Evolutionary conservation across 23 tunicate genomes (phyloP).

Genomic region (Oikopleura dioica): DNA sequence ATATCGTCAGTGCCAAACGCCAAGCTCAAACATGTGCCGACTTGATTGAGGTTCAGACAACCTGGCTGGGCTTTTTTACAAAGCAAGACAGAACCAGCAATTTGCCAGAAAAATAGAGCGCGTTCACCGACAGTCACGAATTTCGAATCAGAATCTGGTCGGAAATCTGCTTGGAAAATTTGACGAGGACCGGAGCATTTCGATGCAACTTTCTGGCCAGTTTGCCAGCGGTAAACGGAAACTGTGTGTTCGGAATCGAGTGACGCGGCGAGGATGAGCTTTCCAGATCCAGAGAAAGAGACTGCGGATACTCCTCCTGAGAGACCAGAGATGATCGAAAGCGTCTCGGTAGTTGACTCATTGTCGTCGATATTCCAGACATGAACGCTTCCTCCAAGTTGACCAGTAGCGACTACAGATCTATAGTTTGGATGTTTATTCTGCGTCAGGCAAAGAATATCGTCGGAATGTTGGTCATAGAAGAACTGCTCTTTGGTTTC

Average conservation of each 20-base stretch:
- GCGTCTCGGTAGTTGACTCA: constrained; percentile 26
- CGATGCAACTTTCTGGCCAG: constrained; percentile 23
- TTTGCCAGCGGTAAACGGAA: constrained; percentile 94
- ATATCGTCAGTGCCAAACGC: constrained; percentile 20
- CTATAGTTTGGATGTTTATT: constrained; percentile 79
- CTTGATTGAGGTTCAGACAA: neutral
- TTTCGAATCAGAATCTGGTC: constrained; percentile 78
- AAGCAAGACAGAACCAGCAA: neutral
- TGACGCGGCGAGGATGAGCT: constrained; percentile 51
- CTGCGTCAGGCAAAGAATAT: constrained; percentile 36
- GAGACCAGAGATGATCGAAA: constrained; percentile 42
- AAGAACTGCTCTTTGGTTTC: constrained; percentile 36
- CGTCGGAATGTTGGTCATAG: constrained; percentile 85
- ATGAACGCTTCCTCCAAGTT: constrained; percentile 1
- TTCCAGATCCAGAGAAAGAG: constrained; percentile 61
- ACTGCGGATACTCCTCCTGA: constrained; percentile 44
- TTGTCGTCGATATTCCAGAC: constrained; percentile 7
- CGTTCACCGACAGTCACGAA: constrained; percentile 94
- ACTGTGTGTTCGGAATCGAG: constrained; percentile 77
- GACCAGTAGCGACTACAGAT: constrained; percentile 63
- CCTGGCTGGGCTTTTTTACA: neutral
- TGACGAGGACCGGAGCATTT: constrained; percentile 8
- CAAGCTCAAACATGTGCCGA: neutral
- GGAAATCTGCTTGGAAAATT: constrained; percentile 62
- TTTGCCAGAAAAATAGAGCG: constrained; percentile 80